Conservation (phyloP, 2,797 vertebrate species). For the Neosilurus hyrtlii region DNA sequence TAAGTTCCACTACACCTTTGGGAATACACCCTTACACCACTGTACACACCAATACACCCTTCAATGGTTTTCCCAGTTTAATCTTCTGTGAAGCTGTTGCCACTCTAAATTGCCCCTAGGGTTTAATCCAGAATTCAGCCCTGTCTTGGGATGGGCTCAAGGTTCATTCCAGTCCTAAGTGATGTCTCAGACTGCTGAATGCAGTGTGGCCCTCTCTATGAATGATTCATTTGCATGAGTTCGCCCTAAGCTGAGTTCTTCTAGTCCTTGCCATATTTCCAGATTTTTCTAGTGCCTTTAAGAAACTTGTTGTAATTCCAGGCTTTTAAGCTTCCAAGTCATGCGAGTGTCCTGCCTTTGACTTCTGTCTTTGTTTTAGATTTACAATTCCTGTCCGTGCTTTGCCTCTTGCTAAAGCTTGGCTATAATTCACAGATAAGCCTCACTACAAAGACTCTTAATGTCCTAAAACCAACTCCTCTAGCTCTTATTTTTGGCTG, state of each 20-base stretch:
- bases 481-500: not conserved
- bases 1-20: too few species aligned
- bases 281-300: not conserved
- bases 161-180: not conserved
- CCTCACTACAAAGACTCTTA: not conserved
- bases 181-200: not conserved
- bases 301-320: not conserved
- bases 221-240: not conserved
- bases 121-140: not conserved
- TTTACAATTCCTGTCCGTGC: conserved; percentile 4
- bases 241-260: not conserved
- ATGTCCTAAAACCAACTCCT: not conserved
- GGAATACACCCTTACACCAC: too few species aligned
- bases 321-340: not conserved
- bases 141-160: not conserved
- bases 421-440: conserved; percentile 2
- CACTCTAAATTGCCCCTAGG: not conserved
- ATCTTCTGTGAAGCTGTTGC: not conserved
- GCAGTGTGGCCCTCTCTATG: not conserved
- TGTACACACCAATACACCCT: not conserved
- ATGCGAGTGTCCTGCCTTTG: conserved; percentile 4
- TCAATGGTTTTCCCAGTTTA: not conserved
- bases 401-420: not conserved
- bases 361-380: not conserved
- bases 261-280: not conserved